A percentile compares a stretch with the other conserved stretches of the same genome.
These are phyloP conservation scores for Podocnemis expansa DNA, from an alignment of 2,113 vertebrate species.

Conservation along the genomic window DNA sequence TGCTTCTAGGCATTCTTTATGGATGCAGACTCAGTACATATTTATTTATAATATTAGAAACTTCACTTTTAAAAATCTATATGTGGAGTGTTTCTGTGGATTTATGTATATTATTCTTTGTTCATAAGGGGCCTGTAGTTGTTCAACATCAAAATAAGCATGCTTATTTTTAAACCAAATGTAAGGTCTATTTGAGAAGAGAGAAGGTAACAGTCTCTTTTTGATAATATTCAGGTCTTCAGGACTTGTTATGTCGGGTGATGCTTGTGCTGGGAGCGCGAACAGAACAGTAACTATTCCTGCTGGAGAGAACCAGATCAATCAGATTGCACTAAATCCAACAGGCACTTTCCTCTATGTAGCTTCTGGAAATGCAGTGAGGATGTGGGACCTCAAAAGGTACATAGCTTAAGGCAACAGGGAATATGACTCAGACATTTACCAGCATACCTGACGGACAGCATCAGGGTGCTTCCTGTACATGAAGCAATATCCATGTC, in stretches of 20 bases:
- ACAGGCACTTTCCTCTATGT: constrained; percentile 93
- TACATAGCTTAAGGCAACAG: constrained; percentile 56
- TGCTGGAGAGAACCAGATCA: constrained; percentile 96
- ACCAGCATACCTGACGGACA: no score
- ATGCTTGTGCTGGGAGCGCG: constrained; percentile 82
- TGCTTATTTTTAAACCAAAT: not conserved
- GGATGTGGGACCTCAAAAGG: constrained; percentile 99
- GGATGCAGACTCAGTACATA: not conserved
- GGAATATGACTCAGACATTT: not conserved
- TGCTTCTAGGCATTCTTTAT: not conserved
- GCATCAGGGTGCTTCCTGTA: not conserved
- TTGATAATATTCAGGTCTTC: constrained; percentile 83
- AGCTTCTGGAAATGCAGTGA: constrained; percentile 91
- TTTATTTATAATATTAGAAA: not conserved
- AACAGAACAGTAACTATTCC: constrained; percentile 90
- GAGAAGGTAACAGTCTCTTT: not conserved
- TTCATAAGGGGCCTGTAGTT: not conserved
- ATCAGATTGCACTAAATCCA: constrained; percentile 92
- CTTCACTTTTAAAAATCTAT: not conserved
- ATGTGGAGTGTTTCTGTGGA: not conserved
- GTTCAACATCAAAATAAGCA: not conserved
- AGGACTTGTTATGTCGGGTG: constrained; percentile 90
- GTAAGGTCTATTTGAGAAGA: not conserved
- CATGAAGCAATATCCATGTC: not conserved
- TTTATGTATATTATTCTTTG: not conserved